phyloP scores from a whole-genome alignment of 2,888 invertebrate genomes.

The Muschampia plurimacula region DNA sequence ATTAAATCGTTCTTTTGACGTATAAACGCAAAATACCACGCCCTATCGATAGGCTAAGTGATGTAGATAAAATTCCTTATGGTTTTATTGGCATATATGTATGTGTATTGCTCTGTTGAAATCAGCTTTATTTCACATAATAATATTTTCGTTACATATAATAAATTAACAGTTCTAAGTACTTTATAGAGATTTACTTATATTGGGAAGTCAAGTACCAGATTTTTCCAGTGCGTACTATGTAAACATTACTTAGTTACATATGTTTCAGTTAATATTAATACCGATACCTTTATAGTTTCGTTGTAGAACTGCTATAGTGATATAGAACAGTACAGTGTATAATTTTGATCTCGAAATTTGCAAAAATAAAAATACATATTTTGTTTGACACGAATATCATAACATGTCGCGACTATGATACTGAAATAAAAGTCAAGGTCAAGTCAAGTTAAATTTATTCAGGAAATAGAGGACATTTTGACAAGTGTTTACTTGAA shows the following conservation, averaged over 20 bases:
- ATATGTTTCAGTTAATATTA: too few relatives aligned
- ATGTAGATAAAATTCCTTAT: constrained; percentile 33
- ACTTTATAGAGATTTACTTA: too few relatives aligned
- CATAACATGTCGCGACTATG: neutral
- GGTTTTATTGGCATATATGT: constrained; percentile 13
- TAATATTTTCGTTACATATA: neutral
- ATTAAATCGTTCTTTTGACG: constrained; percentile 2
- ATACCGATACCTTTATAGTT: too few relatives aligned
- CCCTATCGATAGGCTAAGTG: constrained; percentile 38
- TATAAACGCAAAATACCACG: constrained; percentile 21
- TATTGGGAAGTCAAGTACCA: too few relatives aligned
- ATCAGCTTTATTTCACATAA: neutral
- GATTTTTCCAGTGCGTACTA: too few relatives aligned
- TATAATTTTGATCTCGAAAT: neutral
- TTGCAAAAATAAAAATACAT: neutral
- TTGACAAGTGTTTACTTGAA: constrained; percentile 4
- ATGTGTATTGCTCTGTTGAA: neutral
- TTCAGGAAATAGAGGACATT: neutral
- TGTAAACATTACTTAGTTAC: too few relatives aligned
- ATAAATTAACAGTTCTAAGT: too few relatives aligned
- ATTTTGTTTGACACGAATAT: neutral
- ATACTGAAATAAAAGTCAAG: constrained; percentile 14
- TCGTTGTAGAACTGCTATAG: too few relatives aligned
- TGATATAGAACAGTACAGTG: too few relatives aligned
- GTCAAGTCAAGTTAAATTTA: neutral